Conservation (phyloP, 2,888 invertebrate genomes). For the Diadromus collaris region DNA sequence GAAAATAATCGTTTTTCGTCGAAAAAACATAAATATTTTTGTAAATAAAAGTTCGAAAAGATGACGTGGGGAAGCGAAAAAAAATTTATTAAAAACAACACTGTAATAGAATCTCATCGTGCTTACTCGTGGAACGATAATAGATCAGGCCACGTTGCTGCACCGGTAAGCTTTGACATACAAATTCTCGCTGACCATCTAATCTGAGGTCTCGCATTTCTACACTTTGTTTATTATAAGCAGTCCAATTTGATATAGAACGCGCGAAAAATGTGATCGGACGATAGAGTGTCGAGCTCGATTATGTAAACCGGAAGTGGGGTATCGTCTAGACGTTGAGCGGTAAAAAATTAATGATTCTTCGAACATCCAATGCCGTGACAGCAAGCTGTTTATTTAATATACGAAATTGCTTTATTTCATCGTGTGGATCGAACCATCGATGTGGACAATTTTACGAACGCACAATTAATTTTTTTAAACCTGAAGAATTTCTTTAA, state of each 20-base stretch:
- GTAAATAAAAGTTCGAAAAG: constrained; percentile 1
- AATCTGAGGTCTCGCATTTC: background rate
- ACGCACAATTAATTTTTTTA: background rate
- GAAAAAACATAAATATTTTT: background rate
- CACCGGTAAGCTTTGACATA: constrained; percentile 36
- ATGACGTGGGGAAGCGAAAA: constrained; percentile 60
- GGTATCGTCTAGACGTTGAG: background rate
- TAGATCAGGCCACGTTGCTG: constrained; percentile 17
- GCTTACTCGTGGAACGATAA: constrained; percentile 22
- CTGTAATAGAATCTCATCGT: constrained; percentile 23
- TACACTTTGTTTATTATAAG: background rate
- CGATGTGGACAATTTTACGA: background rate
- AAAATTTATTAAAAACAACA: constrained; percentile 9
- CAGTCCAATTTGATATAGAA: background rate
- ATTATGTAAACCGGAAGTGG: background rate
- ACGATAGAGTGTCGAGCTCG: background rate
- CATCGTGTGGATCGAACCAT: background rate
- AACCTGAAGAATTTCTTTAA: no score
- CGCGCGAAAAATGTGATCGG: background rate
- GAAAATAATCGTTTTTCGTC: no score
- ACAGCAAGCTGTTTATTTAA: background rate
- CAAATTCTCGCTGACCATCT: background rate
- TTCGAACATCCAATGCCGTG: background rate
- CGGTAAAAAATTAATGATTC: background rate
- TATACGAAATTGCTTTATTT: background rate